Conservation (phyloP, 2,797 vertebrate species). For the Sphenodon punctatus region DNA sequence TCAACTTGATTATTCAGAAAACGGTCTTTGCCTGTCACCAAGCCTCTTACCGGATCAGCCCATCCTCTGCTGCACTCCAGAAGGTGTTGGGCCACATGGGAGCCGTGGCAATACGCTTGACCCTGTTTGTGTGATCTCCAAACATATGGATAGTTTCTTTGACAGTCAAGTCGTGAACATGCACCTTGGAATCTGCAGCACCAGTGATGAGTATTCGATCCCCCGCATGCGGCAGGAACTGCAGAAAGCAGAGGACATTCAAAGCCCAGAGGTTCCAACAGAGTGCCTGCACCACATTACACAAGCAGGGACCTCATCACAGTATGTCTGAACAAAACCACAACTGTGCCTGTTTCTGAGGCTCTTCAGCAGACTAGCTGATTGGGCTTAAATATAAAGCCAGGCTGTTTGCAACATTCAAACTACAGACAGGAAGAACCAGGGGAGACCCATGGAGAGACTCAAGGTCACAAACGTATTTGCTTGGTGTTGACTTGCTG, state of each 20-base stretch:
- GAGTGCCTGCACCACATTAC: background rate
- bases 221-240: conserved; percentile 96
- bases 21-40: background rate
- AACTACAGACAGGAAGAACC: no score
- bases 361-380: no score
- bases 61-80: conserved; percentile 98
- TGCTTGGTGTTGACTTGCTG: no score
- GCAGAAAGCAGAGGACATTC: background rate
- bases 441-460: no score
- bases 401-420: no score
- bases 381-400: no score
- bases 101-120: conserved; percentile 95
- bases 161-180: conserved; percentile 93
- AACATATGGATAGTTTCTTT: conserved; percentile 99
- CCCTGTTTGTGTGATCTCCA: conserved; percentile 96
- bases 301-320: background rate
- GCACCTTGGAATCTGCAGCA: conserved; percentile 97
- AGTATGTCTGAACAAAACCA: no score
- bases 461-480: no score
- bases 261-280: background rate
- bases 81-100: conserved; percentile 99
- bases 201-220: conserved; percentile 96
- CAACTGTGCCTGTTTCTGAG: no score
- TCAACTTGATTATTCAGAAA: background rate
- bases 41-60: conserved; percentile 86